A percentile compares a stretch with the other conserved stretches of the same genome.
phyloP scores from a whole-genome alignment of 2,888 invertebrate species.

The Machimus atricapillus region DNA sequence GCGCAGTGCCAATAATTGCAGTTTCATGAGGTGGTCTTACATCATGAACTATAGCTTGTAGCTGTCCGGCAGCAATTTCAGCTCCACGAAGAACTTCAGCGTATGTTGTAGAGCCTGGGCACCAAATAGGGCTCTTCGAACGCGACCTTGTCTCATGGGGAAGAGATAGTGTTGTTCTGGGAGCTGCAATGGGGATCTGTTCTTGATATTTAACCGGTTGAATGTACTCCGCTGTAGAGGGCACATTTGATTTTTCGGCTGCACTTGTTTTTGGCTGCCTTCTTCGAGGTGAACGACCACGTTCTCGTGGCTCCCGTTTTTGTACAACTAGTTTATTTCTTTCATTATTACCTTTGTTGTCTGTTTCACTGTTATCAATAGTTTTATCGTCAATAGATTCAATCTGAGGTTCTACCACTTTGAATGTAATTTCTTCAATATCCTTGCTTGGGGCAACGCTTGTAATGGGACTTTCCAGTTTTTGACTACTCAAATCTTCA shows the following conservation, averaged over 20 bases:
- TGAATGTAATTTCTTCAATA: neutral
- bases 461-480: neutral
- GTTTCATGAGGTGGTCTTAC: neutral
- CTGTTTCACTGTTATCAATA: neutral
- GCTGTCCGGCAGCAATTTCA: slow-evolving; percentile 55
- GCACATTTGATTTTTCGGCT: slow-evolving; percentile 48
- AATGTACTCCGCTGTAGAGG: slow-evolving; percentile 49
- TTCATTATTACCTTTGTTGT: neutral
- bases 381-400: neutral
- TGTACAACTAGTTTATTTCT: neutral
- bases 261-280: slow-evolving; percentile 36
- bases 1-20: neutral
- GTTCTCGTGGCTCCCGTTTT: slow-evolving; percentile 49
- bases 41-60: slow-evolving; percentile 41
- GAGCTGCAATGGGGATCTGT: neutral
- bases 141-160: slow-evolving; percentile 60
- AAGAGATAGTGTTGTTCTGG: slow-evolving; percentile 13
- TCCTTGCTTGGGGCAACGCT: neutral
- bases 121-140: slow-evolving; percentile 77
- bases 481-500: neutral
- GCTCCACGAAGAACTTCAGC: slow-evolving; percentile 79
- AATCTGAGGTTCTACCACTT: neutral
- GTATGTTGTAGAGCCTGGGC: slow-evolving; percentile 76
- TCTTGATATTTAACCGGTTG: neutral
- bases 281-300: slow-evolving; percentile 57